Base-by-base conservation (phyloP, 2,888 invertebrate genomes). In the Sericinus montela region DNA sequence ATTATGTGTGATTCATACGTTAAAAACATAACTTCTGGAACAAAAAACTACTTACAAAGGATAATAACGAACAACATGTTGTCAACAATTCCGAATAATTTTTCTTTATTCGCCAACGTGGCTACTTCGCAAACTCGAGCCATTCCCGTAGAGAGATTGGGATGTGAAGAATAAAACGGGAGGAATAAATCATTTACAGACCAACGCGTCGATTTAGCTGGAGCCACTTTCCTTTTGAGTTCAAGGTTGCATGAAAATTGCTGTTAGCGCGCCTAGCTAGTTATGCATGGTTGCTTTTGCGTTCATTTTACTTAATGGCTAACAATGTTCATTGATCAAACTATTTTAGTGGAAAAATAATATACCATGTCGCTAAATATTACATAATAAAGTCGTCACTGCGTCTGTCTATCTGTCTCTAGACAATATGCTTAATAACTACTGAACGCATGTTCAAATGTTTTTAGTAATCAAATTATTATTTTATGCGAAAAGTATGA, bases 181-280 rank as follows among this genome's bases (percentile, higher is more conserved):
- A 49, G 52, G 55, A 14, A 62, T 68, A 65, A 68, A 68, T 68
- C 67, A 68, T 67, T 68, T 58, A 67, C 65, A 67, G 62, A 45
- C 67, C 62, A 58, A 54, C 61, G 66, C 63, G 58, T 62, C 58
- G 56, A 58, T 59, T 57, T 56, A n/a, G 51, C 36, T 29, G 35
- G 35, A 45, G 49, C 49, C 47, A 37, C 48, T 48, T 47, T 45
- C 41, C 39, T 14, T 35, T 13, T 34, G 48, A 47, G 47, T 48
- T 54, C 48, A 41, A 40, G 45, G 43, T 41, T 15, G 37, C 11
- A 34, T 48, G 40, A 43, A 41, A 29, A 40, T 32, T 43, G 23
- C 15, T 35, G 35, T 15, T 35, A 35, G 6, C 35, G 32, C 11
- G 32, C 32, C 5, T 32, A 4, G 32, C 32, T 11, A n/a, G 32